Percentiles rank a stretch among this genome's conserved stretches.
phyloP scores from a whole-genome alignment of 1,140 invertebrate species.

The Heliothis virescens region DNA sequence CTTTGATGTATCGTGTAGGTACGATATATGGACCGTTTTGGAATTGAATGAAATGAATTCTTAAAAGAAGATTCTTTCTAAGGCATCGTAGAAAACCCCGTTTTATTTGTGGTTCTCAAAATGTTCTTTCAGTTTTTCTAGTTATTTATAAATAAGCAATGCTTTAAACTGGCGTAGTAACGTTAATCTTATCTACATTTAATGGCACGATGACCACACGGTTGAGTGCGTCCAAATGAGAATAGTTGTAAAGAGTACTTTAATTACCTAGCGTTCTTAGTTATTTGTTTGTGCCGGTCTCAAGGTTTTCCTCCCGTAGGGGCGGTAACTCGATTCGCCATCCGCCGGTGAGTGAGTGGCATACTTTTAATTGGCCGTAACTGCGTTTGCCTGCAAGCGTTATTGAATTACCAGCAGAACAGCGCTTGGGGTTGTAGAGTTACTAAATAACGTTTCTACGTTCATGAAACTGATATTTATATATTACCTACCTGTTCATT shows the following conservation, averaged over 20 bases:
- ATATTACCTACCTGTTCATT: background rate
- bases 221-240: constrained; percentile 51
- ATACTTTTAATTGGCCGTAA: constrained; percentile 85
- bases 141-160: background rate
- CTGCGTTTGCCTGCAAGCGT: constrained; percentile 82
- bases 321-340: constrained; percentile 80
- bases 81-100: too few species aligned
- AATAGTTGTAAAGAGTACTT: constrained; percentile 64
- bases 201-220: constrained; percentile 30
- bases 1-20: constrained; percentile 17
- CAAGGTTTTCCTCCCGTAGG: constrained; percentile 66
- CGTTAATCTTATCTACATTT: constrained; percentile 32
- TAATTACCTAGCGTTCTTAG: constrained; percentile 66
- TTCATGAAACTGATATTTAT: constrained; percentile 23
- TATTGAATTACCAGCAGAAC: constrained; percentile 80
- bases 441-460: constrained; percentile 56
- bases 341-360: constrained; percentile 75
- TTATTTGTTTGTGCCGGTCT: constrained; percentile 69
- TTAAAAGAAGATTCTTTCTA: background rate
- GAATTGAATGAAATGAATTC: background rate
- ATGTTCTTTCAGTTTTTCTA: background rate
- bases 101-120: background rate
- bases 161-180: background rate
- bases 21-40: background rate
- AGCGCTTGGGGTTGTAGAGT: constrained; percentile 66